Base-by-base conservation (phyloP, 2,888 invertebrate species). In the Druceiella hillmani region DNA sequence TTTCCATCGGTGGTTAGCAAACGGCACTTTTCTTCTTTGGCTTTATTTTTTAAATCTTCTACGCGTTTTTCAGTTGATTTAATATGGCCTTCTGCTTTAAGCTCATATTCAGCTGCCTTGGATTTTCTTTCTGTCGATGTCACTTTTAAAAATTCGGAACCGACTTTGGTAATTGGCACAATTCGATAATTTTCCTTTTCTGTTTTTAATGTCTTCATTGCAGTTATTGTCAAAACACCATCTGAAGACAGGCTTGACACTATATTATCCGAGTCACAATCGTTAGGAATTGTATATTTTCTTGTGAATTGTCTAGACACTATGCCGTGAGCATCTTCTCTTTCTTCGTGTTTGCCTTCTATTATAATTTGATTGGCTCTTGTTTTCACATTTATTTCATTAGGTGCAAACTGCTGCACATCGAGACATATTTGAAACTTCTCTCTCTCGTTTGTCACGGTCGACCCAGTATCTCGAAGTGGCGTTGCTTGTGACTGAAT, bases 301-400 rank as follows among this genome's bases (percentile, higher is more conserved):
- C 74, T 58, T 35, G 55, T 61, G 46, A 74, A 73, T 28, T 71
- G 62, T 33, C 73, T 55, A 7, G 66, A 61, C 35, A 75, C 57
- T 40, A 55, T 62, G 5, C 74, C 74, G 44, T 69, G 65, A 22
- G 65, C 61, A 38, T 74, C 74, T 26, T 56, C 52, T 43, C 62
- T 60, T 39, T 74, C 74, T 41, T 70, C 66, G 45, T 75, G 74
- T 46, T 62, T 69, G 3, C 66, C 74, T 55, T 79, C 77, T 6
- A 81, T 73, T 6, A 81, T 60, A 17, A 83, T 69, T 46, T 69
- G 71, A 43, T 72, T 71, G 41, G 78, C 76, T 6, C 66, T 64
- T 1, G 79, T 75, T 59, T 81, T 83, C 1, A 84, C 82, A 2
- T 73, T 74, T 17, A 85, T 73, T 59, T 84, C 84, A 11, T 75